These are phyloP conservation scores for Acanthis flammea DNA, from an alignment of 2,797 vertebrate species.

Conservation along the genomic window DNA sequence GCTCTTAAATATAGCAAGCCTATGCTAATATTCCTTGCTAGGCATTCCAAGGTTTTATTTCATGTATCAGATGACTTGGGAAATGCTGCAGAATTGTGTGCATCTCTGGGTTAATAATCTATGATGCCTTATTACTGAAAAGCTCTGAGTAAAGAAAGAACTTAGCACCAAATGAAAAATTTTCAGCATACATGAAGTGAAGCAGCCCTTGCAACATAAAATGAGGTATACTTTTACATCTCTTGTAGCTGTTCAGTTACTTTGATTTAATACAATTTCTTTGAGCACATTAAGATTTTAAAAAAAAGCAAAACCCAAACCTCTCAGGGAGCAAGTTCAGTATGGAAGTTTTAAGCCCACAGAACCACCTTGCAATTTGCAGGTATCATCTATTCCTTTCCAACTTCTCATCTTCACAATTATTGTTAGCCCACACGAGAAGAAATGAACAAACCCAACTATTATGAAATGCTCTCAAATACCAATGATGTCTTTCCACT, in stretches of 20 bases:
- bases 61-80: neutral
- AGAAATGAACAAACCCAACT: neutral
- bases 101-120: neutral
- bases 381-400: neutral
- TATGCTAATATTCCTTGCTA: neutral
- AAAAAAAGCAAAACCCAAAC: neutral
- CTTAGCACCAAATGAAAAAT: neutral
- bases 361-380: neutral
- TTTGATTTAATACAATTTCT: neutral
- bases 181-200: neutral
- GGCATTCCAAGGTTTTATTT: neutral
- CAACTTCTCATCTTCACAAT: neutral
- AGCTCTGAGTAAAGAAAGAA: neutral
- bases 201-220: neutral
- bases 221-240: neutral
- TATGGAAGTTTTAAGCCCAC: neutral
- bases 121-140: neutral
- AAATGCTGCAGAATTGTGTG: neutral
- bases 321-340: neutral
- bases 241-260: neutral
- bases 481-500: neutral
- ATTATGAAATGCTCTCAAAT: neutral
- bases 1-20: neutral
- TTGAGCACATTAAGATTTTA: neutral
- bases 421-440: neutral